These are phyloP conservation scores for Drosophila cognata DNA, from an alignment of 2,888 invertebrate genomes.

Conservation along the genomic window DNA sequence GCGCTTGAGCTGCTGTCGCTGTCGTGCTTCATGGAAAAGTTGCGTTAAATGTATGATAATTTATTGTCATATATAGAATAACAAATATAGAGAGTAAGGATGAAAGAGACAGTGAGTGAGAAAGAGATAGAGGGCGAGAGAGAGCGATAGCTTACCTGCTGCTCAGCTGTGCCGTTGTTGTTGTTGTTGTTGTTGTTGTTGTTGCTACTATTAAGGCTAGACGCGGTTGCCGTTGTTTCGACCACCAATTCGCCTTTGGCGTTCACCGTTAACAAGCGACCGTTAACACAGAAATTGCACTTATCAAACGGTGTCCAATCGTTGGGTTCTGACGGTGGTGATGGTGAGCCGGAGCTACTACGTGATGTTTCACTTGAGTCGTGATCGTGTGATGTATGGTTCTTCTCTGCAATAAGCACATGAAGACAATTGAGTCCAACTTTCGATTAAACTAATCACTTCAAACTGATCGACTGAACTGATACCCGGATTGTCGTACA, in stretches of 20 bases:
- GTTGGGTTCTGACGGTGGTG: slow-evolving; percentile 85
- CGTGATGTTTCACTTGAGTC: slow-evolving; percentile 71
- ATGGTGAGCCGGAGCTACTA: slow-evolving; percentile 73
- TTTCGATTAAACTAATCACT: not conserved
- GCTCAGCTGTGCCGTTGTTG: slow-evolving; percentile 40
- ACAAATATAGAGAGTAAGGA: not conserved
- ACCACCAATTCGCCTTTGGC: slow-evolving; percentile 85
- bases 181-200: slow-evolving; percentile 24
- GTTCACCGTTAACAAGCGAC: slow-evolving; percentile 87
- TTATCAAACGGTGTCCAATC: slow-evolving; percentile 94
- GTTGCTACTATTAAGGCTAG: slow-evolving; percentile 27
- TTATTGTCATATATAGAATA: slow-evolving; percentile 32
- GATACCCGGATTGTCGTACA: not conserved
- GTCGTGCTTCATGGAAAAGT: slow-evolving; percentile 83
- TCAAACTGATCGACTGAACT: not conserved
- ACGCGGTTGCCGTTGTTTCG: slow-evolving; percentile 83
- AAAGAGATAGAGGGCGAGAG: not conserved
- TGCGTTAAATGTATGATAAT: slow-evolving; percentile 41
- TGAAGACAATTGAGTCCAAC: not conserved
- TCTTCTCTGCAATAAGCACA: slow-evolving; percentile 49
- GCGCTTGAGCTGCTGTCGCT: slow-evolving; percentile 89
- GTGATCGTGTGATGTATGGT: slow-evolving; percentile 68
- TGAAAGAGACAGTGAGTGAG: not conserved
- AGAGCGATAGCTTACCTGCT: slow-evolving; percentile 84
- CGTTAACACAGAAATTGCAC: slow-evolving; percentile 93